Base-by-base conservation (phyloP, 2,113 vertebrate genomes). In the Eublepharis macularius region DNA sequence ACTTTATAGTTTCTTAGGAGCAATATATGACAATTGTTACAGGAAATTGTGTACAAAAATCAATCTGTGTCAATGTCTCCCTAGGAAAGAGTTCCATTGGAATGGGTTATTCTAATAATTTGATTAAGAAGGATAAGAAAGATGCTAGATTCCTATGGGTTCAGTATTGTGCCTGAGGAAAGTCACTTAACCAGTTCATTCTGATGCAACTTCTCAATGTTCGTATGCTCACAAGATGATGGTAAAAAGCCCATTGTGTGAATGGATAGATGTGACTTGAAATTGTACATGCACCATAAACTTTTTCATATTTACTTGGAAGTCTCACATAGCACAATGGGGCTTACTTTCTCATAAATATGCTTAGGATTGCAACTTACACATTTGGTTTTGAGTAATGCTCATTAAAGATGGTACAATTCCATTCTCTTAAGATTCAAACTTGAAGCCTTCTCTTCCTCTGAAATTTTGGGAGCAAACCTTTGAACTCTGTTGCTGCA, bases 401-500 rank as follows among this genome's bases (percentile, higher is more conserved):
- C 39, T 79, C 1, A 29, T 70, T 70, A 83, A 86, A 76, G 60
- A 60, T 82, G 79, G 24, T 81, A 72, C 72, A 43, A 12, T 88
- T 34, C 60, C n/a, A 60, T 78, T 81, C 84, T 32, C 49, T 41
- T 51, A 73, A 36, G 43, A 76, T 77, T 90, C 89, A 45, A 57
- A 87, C 89, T 26, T 85, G 68, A 88, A 81, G 76, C 39, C 39
- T 87, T 34, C 66, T 90, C 69, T 77, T 82, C 34, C 34, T 84
- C 63, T 88, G 57, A 72, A 65, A 26, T 41, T 13, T 21, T 63
- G 69, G 41, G 68, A 74, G 68, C 68, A 65, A 36, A 29, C n/a
- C 34, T 81, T 6, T 29, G 13, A 66, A 43, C 65, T 75, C 24
- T 43, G 63, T 10, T 45, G 66, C 36, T 72, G 41, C 49, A 78